Base-by-base conservation (phyloP, 2,797 vertebrate genomes). In the Pelochelys cantorii region DNA sequence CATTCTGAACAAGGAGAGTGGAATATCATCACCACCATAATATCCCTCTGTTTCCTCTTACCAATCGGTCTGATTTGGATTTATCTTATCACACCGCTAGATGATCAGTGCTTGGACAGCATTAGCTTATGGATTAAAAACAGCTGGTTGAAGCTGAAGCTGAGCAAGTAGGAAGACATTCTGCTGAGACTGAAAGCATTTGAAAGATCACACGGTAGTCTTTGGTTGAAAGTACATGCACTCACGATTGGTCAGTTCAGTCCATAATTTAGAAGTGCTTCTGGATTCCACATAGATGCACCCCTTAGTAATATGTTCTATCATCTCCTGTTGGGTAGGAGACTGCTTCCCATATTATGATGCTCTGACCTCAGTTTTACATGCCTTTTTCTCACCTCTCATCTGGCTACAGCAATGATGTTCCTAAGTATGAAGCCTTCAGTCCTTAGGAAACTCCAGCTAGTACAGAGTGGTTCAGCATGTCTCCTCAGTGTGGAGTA, bases 1-100 rank as follows among this genome's bases (percentile, higher is more conserved):
- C 57, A 81, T 29, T 34, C 62, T 54, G 7, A 84, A 89, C 25
- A 91, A 82, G 12, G 80, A 37, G 57, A 5, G 65, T n/a, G 54
- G 54, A 60, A 74, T 90, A 83, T 20, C 90, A 7, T 79, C 23
- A 11, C 75, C 79, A 0, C 87, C 84, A n/a, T 60, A 65, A 94
- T 83, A 83, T 71, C 71, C 90, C 78, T 37, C 78, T 94, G 92
- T 96, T 93, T 95, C 95, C 87, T 93, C 91, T 12, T 94, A 95
- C 80, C 74, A 83, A 86, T 94, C 65, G 68, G 56, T 85, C 83
- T 93, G 90, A 86, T 88, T 92, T 90, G 79, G 55, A 83, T 95
- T 91, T 91, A 71, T n/a, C 12, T 14, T 11, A 60, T 60, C 59
- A 71, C 65, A 34, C 65, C 10, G 18, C 65, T 71, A 71, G 65